phyloP scores from a whole-genome alignment of 1,140 invertebrate species.

The Steinernema khuongi region DNA sequence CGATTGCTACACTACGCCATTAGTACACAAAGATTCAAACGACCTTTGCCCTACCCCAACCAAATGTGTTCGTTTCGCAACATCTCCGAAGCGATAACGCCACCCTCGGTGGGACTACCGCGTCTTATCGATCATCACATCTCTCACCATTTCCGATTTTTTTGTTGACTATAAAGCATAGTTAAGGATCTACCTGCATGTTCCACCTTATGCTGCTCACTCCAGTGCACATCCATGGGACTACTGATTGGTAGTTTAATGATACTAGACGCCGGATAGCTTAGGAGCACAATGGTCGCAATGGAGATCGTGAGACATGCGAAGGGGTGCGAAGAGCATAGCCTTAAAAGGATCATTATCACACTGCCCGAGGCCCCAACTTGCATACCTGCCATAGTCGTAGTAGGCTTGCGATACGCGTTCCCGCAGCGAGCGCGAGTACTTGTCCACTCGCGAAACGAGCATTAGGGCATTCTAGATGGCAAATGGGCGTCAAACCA shows the following conservation, averaged over 20 bases:
- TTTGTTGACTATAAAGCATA: background rate
- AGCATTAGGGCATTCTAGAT: background rate
- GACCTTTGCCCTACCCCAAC: too few relatives aligned
- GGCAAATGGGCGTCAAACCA: background rate
- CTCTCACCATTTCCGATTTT: background rate
- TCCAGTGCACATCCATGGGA: slow-evolving; percentile 48
- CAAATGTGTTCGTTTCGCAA: too few relatives aligned
- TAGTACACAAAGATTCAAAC: too few relatives aligned
- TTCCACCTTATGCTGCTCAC: background rate
- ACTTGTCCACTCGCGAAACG: slow-evolving; percentile 1
- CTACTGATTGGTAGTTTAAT: slow-evolving; percentile 40
- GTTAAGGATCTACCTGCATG: background rate
- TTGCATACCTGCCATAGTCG: slow-evolving; percentile 46
- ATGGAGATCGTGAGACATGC: slow-evolving; percentile 47
- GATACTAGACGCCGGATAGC: slow-evolving; percentile 44
- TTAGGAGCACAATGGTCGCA: slow-evolving; percentile 45
- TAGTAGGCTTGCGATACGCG: slow-evolving; percentile 45
- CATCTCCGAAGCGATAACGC: too few relatives aligned
- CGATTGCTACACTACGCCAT: too few relatives aligned
- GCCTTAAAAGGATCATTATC: slow-evolving; percentile 30
- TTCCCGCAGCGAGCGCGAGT: slow-evolving; percentile 30
- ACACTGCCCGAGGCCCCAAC: slow-evolving; percentile 13
- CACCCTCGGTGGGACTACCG: too few relatives aligned
- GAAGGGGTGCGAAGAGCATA: slow-evolving; percentile 47
- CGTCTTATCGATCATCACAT: background rate